Evolutionary conservation across 2,888 invertebrate species (phyloP), one percentile per base, ranked within the genome.

Genomic region (Drosophila infuscata): DNA sequence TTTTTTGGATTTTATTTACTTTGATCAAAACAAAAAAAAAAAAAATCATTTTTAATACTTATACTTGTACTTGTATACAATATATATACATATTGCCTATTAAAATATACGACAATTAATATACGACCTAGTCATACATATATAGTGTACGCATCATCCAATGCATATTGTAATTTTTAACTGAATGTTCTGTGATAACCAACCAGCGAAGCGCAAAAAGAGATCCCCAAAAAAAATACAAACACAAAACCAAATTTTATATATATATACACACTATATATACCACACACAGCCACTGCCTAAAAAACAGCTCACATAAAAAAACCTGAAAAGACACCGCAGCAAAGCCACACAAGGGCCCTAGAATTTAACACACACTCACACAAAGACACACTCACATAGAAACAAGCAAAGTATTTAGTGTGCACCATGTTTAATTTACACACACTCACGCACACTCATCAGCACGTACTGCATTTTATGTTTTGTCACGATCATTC

Each of bases 151-250:
- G 89, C 88, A 88, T 88, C 88, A 85, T 85, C 78, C 88, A 88
- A 74, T 84, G 88, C 88, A 88, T 88, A 88, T 88, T 88, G 89
- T 88, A 88, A 88, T 82, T 79, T 88, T 85, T 74, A 88, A 86
- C 74, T 84, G 89, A 87, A 84, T 87, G 89, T 87, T 86, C 78
- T 89, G 82, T 89, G 76, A 88, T 88, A 81, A 84, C 67, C 79
- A 81, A 84, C 67, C 79, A 75, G 61, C 65, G 73, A 83, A 82
- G 77, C 79, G 80, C 79, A 56, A 79, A 48, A 61, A 54, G 76
- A 73, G 70, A 73, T 81, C 81, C 82, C 62, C 78, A 76, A 76
- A 74, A 71, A n/a, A 68, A 70, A 61, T 46, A 46, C 60, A 70
- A 63, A 63, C 46, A 17, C n/a, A 32, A 46, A 48, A 57, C 38